phyloP scores from a whole-genome alignment of 2,888 invertebrate genomes.

The Taenaris catops region DNA sequence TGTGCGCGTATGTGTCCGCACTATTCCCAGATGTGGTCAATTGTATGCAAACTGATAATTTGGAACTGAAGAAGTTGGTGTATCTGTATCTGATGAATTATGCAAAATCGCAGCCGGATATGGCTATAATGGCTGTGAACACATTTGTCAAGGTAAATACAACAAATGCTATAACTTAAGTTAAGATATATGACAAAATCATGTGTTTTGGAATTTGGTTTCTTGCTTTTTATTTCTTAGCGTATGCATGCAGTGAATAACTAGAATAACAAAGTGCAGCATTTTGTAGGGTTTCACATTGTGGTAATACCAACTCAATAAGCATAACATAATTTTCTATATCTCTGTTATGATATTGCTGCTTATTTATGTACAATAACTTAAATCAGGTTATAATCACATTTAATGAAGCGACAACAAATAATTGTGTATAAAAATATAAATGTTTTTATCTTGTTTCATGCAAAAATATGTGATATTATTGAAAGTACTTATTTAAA shows the following conservation, averaged over 20 bases:
- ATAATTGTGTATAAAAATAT: too few species aligned
- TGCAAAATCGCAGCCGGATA: slow-evolving; percentile 99
- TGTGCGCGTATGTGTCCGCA: slow-evolving; percentile 97
- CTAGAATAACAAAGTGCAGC: slow-evolving; percentile 14
- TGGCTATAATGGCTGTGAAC: slow-evolving; percentile 99
- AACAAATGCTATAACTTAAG: neutral
- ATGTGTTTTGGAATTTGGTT: slow-evolving; percentile 19
- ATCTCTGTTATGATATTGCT: too few species aligned
- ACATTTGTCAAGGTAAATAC: slow-evolving; percentile 97
- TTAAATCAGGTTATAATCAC: too few species aligned
- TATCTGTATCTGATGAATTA: slow-evolving; percentile 99
- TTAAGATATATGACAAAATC: slow-evolving; percentile 16
- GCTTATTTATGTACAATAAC: too few species aligned
- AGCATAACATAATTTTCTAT: too few species aligned
- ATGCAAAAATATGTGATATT: slow-evolving; percentile 11
- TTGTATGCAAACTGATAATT: slow-evolving; percentile 99
- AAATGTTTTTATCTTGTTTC: too few species aligned
- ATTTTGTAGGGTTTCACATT: slow-evolving; percentile 11
- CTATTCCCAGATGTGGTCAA: slow-evolving; percentile 99
- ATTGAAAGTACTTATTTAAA: neutral
- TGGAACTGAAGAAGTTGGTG: slow-evolving; percentile 98
- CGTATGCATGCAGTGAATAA: slow-evolving; percentile 23
- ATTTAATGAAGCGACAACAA: too few species aligned
- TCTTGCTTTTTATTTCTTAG: slow-evolving; percentile 25
- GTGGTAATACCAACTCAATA: too few species aligned